phyloP scores from a whole-genome alignment of 2,888 invertebrate species.

The Schizotus pectinicornis region DNA sequence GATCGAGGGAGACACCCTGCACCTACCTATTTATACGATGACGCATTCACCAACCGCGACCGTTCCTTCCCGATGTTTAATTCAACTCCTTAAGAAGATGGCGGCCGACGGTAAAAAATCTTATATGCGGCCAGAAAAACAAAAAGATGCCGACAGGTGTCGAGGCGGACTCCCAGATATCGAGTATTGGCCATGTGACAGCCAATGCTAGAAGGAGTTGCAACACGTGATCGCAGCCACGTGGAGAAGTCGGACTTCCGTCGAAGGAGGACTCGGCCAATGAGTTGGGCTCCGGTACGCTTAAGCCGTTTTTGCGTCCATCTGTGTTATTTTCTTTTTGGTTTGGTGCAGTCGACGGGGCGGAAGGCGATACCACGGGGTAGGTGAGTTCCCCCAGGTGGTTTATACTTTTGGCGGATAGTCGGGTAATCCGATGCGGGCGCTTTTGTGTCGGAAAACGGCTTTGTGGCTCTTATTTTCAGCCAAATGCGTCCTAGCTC shows the following conservation, averaged over 20 bases:
- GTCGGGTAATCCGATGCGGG: conserved; percentile 24
- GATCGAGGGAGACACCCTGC: no score
- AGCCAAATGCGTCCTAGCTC: no score
- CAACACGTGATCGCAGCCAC: conserved; percentile 33
- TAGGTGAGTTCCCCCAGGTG: conserved; percentile 16
- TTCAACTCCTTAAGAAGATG: conserved; percentile 47
- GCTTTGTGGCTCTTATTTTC: no score
- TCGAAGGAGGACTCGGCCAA: conserved; percentile 45
- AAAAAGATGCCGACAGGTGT: conserved; percentile 48
- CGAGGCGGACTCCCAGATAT: conserved; percentile 34
- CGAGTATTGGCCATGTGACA: conserved; percentile 52
- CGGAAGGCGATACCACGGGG: conserved; percentile 14
- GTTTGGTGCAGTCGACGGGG: neutral
- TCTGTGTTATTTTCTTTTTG: conserved; percentile 4
- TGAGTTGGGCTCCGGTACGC: conserved; percentile 32
- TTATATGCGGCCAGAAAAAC: conserved; percentile 35
- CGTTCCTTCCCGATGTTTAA: conserved; percentile 41
- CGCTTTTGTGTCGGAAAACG: conserved; percentile 14
- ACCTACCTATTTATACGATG: conserved; percentile 17
- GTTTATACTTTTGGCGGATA: conserved; percentile 14
- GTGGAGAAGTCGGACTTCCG: conserved; percentile 41
- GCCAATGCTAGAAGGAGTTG: conserved; percentile 46
- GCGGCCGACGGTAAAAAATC: conserved; percentile 34
- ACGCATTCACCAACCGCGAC: conserved; percentile 35
- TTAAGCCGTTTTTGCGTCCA: neutral